Evolutionary conservation across 1,140 invertebrate species (phyloP), one percentile per base, ranked within the genome.

Genomic region (Mercenaria mercenaria): DNA sequence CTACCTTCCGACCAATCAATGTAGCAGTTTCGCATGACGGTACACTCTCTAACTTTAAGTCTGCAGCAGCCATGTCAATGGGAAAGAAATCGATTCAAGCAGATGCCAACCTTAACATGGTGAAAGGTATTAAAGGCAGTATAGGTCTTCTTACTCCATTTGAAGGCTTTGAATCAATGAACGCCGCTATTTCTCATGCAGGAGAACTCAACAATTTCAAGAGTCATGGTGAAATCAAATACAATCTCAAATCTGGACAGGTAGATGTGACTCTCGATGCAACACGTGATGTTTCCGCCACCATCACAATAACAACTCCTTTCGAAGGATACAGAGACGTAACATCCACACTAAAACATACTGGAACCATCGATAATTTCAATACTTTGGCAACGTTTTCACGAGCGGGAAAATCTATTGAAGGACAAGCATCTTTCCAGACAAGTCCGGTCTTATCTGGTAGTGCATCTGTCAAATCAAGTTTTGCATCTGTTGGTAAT

Each of bases 171-270:
- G 52, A 87, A 61, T 79, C 20, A 32, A 79, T 59, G 15, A 50
- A 41, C 23, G 69, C 69, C 13, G 69, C 69, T 41, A 32, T 74
- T 34, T 74, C 69, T 10, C 69, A 74, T n/a, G 26, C 34, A 1
- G 69, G 69, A 39, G 41, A 74, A 41, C 34, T 69, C 0, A 43
- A 67, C n/a, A 84, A 84, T 67, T 84, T 84, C 34, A 84, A 84
- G 41, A 84, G 23, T 15, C 39, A 32, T 41, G 81, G 59, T 29
- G 61, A 84, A 69, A 23, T 67, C 37, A 61, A 59, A 84, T 26
- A 52, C 18, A 84, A 84, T 61, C 52, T 15, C 18, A 64, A 84
- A 37, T n/a, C 39, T 26, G 81, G 56, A 39, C 52, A 52, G 41
- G 37, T 85, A 23, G 83, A 74, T 76, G 23, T 85, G 18, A 34